These are phyloP conservation scores for Tipula confusa DNA, from an alignment of 2,888 invertebrate species.

Conservation along the genomic window DNA sequence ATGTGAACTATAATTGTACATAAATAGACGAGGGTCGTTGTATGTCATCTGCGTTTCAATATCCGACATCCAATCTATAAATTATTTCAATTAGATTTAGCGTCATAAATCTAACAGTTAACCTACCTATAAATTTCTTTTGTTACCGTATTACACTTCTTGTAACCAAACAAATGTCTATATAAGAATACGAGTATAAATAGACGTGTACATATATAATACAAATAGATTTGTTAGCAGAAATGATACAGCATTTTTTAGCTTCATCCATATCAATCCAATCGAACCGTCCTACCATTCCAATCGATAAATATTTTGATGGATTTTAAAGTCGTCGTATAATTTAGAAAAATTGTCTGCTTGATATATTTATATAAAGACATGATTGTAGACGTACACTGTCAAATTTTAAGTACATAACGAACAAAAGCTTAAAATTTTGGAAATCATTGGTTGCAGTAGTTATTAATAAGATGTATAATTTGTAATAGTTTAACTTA, in stretches of 20 bases:
- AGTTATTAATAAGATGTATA: too few species aligned
- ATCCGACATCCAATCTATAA: background rate
- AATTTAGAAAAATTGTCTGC: background rate
- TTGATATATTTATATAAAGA: too few species aligned
- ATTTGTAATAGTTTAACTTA: too few species aligned
- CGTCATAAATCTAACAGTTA: background rate
- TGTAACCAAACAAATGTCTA: too few species aligned
- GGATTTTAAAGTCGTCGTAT: background rate
- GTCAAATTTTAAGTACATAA: background rate
- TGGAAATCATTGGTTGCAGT: background rate
- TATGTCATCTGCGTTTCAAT: background rate
- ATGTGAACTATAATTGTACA: background rate
- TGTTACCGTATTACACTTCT: constrained; percentile 4
- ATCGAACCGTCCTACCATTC: background rate
- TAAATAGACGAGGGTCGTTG: background rate
- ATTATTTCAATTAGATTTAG: background rate
- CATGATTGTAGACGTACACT: background rate
- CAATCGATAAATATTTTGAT: constrained; percentile 5
- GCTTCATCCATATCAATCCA: background rate
- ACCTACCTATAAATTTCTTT: background rate
- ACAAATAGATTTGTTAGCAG: background rate
- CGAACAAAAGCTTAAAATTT: background rate
- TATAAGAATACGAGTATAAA: background rate
- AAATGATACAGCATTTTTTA: background rate
- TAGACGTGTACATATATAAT: background rate